Conservation (phyloP, 2,888 invertebrate genomes). For the Spodoptera exigua region DNA sequence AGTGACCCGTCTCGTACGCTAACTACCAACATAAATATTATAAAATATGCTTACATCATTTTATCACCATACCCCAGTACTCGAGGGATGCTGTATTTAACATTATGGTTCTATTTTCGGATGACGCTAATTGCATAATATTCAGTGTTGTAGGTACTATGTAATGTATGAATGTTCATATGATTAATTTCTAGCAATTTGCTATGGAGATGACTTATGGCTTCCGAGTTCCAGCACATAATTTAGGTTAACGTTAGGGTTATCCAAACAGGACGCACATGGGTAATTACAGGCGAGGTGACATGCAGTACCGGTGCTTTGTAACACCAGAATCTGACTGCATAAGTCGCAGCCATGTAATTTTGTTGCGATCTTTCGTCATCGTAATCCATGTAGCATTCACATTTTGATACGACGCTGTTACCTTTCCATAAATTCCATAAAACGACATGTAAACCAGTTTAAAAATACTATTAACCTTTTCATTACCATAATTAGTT, state of each 20-base stretch:
- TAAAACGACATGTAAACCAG: slow-evolving; percentile 53
- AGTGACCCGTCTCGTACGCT: slow-evolving; percentile 64
- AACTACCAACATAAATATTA: slow-evolving; percentile 33
- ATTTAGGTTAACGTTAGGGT: slow-evolving; percentile 51
- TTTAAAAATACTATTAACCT: slow-evolving; percentile 65
- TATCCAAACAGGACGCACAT: slow-evolving; percentile 49
- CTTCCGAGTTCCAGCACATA: slow-evolving; percentile 53
- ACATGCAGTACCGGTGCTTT: slow-evolving; percentile 31
- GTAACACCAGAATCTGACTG: slow-evolving; percentile 43
- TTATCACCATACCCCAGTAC: slow-evolving; percentile 19
- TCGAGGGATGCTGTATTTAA: slow-evolving; percentile 11
- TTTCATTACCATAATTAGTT: slow-evolving; percentile 56
- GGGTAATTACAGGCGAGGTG: slow-evolving; percentile 49
- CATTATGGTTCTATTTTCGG: slow-evolving; percentile 1
- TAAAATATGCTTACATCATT: slow-evolving; percentile 36
- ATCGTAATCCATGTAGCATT: slow-evolving; percentile 22
- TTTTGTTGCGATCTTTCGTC: slow-evolving; percentile 53
- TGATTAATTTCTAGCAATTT: slow-evolving; percentile 49
- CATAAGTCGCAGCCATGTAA: slow-evolving; percentile 42
- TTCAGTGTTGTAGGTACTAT: slow-evolving; percentile 9
- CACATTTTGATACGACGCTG: slow-evolving; percentile 48
- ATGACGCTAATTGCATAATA: slow-evolving; percentile 16
- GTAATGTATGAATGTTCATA: slow-evolving; percentile 22
- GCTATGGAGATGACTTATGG: slow-evolving; percentile 51
- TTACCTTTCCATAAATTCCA: slow-evolving; percentile 57